Percentiles rank a stretch among this genome's conserved stretches.
phyloP scores from a whole-genome alignment of 2,113 vertebrate species.

The Xyliphius kryptos region DNA sequence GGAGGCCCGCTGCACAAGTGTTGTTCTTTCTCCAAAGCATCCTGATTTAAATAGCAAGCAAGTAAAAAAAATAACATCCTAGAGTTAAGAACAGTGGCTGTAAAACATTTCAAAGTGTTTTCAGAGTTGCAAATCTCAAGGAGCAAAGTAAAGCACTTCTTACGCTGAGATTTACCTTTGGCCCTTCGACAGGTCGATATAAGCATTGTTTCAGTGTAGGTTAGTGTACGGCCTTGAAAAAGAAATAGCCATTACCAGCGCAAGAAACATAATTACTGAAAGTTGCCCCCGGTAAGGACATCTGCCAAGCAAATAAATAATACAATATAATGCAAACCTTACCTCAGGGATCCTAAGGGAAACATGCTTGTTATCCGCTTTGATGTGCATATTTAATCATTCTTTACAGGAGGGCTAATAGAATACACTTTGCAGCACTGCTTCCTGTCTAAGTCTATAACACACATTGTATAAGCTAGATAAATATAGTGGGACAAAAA shows the following conservation, averaged over 20 bases:
- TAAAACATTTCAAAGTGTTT: too few relatives aligned
- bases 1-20: too few relatives aligned
- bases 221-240: constrained; percentile 15
- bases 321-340: constrained; percentile 38
- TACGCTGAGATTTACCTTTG: neutral
- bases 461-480: constrained; percentile 18
- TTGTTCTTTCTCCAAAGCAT: too few relatives aligned
- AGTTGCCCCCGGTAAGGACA: constrained; percentile 40
- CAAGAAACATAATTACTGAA: constrained; percentile 31
- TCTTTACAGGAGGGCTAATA: constrained; percentile 38
- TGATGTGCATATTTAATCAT: constrained; percentile 43
- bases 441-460: constrained; percentile 18
- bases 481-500: neutral
- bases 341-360: constrained; percentile 33
- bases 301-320: constrained; percentile 41
- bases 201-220: constrained; percentile 2
- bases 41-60: too few relatives aligned
- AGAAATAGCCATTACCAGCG: constrained; percentile 18
- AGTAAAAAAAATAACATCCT: too few relatives aligned
- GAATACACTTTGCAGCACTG: constrained; percentile 35
- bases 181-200: constrained; percentile 16
- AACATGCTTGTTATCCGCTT: constrained; percentile 31
- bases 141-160: too few relatives aligned
- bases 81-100: too few relatives aligned
- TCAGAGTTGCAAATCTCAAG: too few relatives aligned